Percentiles rank a stretch among this genome's conserved stretches.
These are phyloP conservation scores for Trichogramma dendrolimi DNA, from an alignment of 2,888 invertebrate species.

Conservation along the genomic window DNA sequence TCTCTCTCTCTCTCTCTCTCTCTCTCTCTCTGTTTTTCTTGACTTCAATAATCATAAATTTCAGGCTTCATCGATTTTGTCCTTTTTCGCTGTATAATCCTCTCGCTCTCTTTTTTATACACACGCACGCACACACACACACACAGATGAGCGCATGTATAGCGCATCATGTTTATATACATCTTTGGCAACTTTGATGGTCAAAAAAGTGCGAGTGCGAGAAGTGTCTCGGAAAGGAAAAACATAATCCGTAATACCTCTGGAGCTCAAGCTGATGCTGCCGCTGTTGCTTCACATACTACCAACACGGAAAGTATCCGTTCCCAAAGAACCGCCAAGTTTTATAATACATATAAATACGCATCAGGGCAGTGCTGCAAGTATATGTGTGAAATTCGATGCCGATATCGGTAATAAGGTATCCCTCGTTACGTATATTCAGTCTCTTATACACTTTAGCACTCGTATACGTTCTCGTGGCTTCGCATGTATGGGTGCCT, in stretches of 20 bases:
- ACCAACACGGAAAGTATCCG: constrained; percentile 37
- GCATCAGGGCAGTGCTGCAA: too few relatives aligned
- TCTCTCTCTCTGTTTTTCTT: too few relatives aligned
- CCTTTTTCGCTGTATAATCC: too few relatives aligned
- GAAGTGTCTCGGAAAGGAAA: constrained; percentile 2
- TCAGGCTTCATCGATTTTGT: too few relatives aligned
- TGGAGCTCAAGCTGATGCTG: too few relatives aligned
- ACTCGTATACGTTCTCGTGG: constrained; percentile 7
- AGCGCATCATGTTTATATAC: too few relatives aligned
- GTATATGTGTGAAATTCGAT: constrained; percentile 43
- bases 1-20: too few relatives aligned
- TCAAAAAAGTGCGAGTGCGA: constrained; percentile 22
- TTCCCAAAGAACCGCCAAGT: constrained; percentile 46
- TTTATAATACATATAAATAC: not conserved
- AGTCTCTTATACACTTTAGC: too few relatives aligned
- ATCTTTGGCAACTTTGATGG: not conserved
- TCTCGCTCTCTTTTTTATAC: too few relatives aligned
- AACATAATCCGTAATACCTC: constrained; percentile 34
- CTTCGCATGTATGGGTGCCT: constrained; percentile 5
- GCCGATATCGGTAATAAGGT: constrained; percentile 40
- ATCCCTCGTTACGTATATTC: constrained; percentile 27
- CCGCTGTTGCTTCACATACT: constrained; percentile 10
- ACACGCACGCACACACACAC: too few relatives aligned
- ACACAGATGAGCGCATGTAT: too few relatives aligned
- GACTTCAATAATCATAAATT: too few relatives aligned